These are phyloP conservation scores for Catostomus latipinnis DNA, from an alignment of 2,797 vertebrate genomes.

Conservation along the genomic window DNA sequence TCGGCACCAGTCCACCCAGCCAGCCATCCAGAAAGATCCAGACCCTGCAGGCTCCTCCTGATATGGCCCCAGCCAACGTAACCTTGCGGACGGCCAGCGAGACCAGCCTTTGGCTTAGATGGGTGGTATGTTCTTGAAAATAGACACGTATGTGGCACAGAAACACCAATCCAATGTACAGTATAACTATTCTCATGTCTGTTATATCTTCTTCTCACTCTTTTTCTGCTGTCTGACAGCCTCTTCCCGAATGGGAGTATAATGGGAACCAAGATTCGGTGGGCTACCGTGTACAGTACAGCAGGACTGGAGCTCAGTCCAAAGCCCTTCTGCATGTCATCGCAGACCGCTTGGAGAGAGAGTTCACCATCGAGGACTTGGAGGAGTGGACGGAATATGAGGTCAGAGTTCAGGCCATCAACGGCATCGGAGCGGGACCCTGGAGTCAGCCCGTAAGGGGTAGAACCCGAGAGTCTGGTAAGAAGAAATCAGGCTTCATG, in stretches of 20 bases:
- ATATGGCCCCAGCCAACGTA: conserved; percentile 88
- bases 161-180: not conserved
- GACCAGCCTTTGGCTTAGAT: conserved; percentile 97
- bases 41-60: conserved; percentile 92
- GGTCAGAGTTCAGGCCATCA: conserved; percentile 92
- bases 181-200: no score
- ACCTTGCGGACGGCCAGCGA: conserved; percentile 94
- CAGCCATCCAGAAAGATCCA: conserved; percentile 93
- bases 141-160: not conserved
- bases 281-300: conserved; percentile 90
- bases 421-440: conserved; percentile 90
- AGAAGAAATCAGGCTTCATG: conserved; percentile 45
- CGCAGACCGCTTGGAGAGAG: conserved; percentile 89
- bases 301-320: conserved; percentile 79
- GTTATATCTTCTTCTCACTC: no score
- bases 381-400: conserved; percentile 97
- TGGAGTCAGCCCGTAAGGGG: conserved; percentile 87
- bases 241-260: conserved; percentile 89
- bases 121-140: conserved; percentile 85
- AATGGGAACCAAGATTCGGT: conserved; percentile 92
- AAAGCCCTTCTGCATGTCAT: conserved; percentile 83
- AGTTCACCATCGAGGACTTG: conserved; percentile 95
- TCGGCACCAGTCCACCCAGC: conserved; percentile 94
- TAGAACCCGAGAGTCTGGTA: conserved; percentile 94
- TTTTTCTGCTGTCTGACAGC: conserved; percentile 63